Evolutionary conservation across 1,140 invertebrate genomes (phyloP).

Genomic region (Tetragnatha versicolor): DNA sequence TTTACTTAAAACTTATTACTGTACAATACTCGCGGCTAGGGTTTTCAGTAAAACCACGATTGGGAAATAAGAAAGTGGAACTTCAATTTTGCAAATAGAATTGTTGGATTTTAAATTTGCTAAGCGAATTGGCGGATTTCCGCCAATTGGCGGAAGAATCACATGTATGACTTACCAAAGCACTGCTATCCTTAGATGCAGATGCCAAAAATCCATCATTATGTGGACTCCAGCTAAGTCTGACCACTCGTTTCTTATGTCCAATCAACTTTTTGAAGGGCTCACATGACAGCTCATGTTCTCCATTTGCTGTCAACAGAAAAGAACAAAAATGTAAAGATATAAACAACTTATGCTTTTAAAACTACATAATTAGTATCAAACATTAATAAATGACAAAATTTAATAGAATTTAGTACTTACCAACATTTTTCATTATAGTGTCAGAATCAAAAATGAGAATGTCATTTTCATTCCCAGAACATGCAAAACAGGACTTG

Average conservation of each 20-base stretch:
- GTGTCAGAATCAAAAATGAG: slow-evolving; percentile 20
- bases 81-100: too few relatives aligned
- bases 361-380: not conserved
- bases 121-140: too few relatives aligned
- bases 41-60: too few relatives aligned
- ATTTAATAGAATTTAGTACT: not conserved
- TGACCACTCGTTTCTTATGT: slow-evolving; percentile 6
- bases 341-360: not conserved
- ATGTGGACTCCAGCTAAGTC: slow-evolving; percentile 28
- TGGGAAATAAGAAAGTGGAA: too few relatives aligned
- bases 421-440: slow-evolving; percentile 10
- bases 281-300: not conserved
- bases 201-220: slow-evolving; percentile 37
- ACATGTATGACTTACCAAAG: slow-evolving; percentile 15
- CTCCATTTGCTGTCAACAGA: not conserved
- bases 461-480: slow-evolving; percentile 4
- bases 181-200: slow-evolving; percentile 18
- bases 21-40: too few relatives aligned
- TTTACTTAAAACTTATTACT: too few relatives aligned
- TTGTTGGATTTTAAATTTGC: too few relatives aligned
- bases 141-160: too few relatives aligned
- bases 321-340: not conserved
- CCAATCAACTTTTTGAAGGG: slow-evolving; percentile 12
- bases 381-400: not conserved
- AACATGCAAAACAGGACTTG: slow-evolving; percentile 10